Evolutionary conservation across 2,888 invertebrate genomes (phyloP).

Genomic region (Fragum sueziense): DNA sequence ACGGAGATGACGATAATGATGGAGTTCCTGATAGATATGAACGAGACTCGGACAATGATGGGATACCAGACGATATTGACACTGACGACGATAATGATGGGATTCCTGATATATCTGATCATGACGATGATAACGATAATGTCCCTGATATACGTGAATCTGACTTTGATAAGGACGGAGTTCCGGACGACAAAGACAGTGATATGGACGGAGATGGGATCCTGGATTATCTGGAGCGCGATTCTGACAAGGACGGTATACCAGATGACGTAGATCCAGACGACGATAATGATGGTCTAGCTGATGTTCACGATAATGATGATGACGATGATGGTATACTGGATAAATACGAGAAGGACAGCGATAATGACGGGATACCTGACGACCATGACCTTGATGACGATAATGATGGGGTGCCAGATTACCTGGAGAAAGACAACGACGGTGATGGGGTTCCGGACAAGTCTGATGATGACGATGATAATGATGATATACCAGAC

Average conservation of each 20-base stretch:
- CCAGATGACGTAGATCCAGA: constrained; percentile 74
- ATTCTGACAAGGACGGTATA: constrained; percentile 74
- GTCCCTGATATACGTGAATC: constrained; percentile 68
- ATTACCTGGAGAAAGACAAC: constrained; percentile 72
- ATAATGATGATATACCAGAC: constrained; percentile 78
- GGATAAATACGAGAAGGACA: constrained; percentile 67
- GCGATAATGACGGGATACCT: constrained; percentile 73
- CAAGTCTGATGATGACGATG: constrained; percentile 68
- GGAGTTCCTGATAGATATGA: constrained; percentile 69
- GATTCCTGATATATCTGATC: constrained; percentile 64
- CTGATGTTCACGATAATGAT: constrained; percentile 71
- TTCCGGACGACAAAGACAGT: constrained; percentile 71
- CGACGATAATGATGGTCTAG: constrained; percentile 76
- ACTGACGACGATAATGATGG: constrained; percentile 70
- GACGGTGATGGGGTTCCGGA: constrained; percentile 70
- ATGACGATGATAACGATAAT: constrained; percentile 75
- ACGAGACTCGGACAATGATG: constrained; percentile 73
- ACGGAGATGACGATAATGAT: constrained; percentile 68
- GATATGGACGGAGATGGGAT: constrained; percentile 78
- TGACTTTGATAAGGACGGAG: constrained; percentile 74
- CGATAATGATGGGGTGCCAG: constrained; percentile 77
- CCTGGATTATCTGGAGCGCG: constrained; percentile 60
- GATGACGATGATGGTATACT: constrained; percentile 76
- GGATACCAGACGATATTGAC: constrained; percentile 70
- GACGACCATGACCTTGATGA: constrained; percentile 74